Percentiles rank a stretch among this genome's conserved stretches.
These are phyloP conservation scores for Acronicta aceris DNA, from an alignment of 2,888 invertebrate genomes.

Conservation along the genomic window DNA sequence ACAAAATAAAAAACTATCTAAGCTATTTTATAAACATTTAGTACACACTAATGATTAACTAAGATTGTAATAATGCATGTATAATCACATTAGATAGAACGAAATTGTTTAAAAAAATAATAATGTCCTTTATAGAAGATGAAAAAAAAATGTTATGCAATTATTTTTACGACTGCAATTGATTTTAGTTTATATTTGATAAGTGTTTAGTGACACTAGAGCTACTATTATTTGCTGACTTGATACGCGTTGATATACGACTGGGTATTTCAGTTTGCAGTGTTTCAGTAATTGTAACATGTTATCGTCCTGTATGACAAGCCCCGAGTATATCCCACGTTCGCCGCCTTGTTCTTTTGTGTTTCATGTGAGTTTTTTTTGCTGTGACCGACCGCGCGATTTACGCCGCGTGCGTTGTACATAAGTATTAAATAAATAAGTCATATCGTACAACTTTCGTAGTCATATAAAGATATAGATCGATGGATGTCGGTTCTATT, in stretches of 20 bases:
- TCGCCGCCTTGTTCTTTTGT: slow-evolving; percentile 11
- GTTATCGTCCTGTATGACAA: slow-evolving; percentile 47
- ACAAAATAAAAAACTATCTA: slow-evolving; percentile 69
- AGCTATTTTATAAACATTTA: slow-evolving; percentile 81
- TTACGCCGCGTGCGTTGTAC: slow-evolving; percentile 52
- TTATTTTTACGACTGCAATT: slow-evolving; percentile 70
- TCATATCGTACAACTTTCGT: slow-evolving; percentile 74
- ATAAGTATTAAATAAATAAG: slow-evolving; percentile 69
- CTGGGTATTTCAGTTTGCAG: slow-evolving; percentile 56
- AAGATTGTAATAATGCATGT: slow-evolving; percentile 77
- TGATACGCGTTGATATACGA: slow-evolving; percentile 50
- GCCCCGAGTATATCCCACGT: slow-evolving; percentile 41
- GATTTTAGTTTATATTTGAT: slow-evolving; percentile 64
- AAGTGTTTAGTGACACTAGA: slow-evolving; percentile 66
- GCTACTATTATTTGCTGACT: slow-evolving; percentile 64
- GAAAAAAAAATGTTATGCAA: slow-evolving; percentile 60
- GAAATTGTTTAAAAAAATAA: slow-evolving; percentile 72
- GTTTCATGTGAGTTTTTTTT: slow-evolving; percentile 4
- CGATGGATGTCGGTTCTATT: slow-evolving; percentile 29
- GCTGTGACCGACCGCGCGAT: slow-evolving; percentile 42
- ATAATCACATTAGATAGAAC: slow-evolving; percentile 82
- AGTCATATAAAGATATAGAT: slow-evolving; percentile 66
- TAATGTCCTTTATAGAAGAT: slow-evolving; percentile 62
- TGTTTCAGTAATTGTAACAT: slow-evolving; percentile 47
- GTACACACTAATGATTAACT: slow-evolving; percentile 78